A percentile compares a stretch with the other conserved stretches of the same genome.
Conservation (phyloP, 2,113 vertebrate genomes). For the Myotis lucifugus region DNA sequence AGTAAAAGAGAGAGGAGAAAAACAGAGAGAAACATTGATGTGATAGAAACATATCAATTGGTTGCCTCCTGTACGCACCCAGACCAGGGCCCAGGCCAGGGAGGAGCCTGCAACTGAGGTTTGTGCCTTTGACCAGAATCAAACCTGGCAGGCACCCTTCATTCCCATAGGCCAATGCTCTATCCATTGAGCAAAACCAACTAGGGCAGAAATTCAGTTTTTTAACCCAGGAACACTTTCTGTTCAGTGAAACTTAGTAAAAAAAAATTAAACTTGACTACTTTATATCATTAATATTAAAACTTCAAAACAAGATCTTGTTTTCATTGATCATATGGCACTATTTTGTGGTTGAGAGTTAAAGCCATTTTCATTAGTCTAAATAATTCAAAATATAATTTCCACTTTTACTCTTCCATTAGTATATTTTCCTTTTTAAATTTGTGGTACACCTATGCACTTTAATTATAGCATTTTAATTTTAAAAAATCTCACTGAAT, state of each 20-base stretch:
- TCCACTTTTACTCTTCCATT: neutral
- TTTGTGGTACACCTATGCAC: neutral
- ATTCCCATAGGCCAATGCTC: too few relatives aligned
- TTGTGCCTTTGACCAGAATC: too few relatives aligned
- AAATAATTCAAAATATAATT: conserved; percentile 23
- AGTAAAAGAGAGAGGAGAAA: too few relatives aligned
- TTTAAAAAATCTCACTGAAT: neutral
- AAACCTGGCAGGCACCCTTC: too few relatives aligned
- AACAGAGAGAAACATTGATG: too few relatives aligned
- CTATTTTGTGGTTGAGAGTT: neutral
- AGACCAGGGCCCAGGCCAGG: too few relatives aligned
- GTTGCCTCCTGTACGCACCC: too few relatives aligned
- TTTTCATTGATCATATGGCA: neutral
- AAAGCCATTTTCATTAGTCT: neutral
- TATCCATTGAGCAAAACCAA: too few relatives aligned
- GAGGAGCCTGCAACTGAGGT: too few relatives aligned
- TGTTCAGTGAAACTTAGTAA: neutral
- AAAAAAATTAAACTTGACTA: neutral
- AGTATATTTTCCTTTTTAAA: neutral
- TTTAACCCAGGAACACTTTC: neutral
- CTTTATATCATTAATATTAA: neutral
- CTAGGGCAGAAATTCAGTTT: too few relatives aligned
- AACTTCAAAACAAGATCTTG: neutral
- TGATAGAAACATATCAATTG: too few relatives aligned
- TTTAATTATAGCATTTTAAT: neutral